Conservation (phyloP, 2,888 invertebrate genomes). For the Ecdyonurus torrentis region DNA sequence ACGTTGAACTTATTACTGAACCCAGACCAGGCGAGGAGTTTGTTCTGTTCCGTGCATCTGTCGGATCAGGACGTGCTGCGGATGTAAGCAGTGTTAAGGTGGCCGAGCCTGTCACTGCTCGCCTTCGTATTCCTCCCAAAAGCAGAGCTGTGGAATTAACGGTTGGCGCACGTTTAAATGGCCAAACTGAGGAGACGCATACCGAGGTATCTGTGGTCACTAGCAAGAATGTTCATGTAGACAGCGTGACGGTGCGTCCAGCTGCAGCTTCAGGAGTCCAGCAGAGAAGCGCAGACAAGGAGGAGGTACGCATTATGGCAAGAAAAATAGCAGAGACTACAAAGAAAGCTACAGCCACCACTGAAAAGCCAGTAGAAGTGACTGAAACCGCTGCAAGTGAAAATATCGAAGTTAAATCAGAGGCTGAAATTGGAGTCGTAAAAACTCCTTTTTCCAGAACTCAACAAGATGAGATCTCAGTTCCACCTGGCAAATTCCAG, state of each 20-base stretch:
- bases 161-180: background rate
- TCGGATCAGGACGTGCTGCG: background rate
- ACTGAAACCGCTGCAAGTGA: background rate
- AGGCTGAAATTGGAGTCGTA: constrained; percentile 16
- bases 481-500: constrained; percentile 11
- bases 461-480: constrained; percentile 11
- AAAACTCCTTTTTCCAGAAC: constrained; percentile 10
- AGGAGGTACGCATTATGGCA: constrained; percentile 2
- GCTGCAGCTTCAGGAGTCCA: background rate
- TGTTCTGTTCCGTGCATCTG: constrained; percentile 33
- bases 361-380: background rate
- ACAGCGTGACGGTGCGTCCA: background rate
- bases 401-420: constrained; percentile 13
- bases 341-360: background rate
- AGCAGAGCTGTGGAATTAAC: background rate
- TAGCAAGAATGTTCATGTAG: constrained; percentile 10
- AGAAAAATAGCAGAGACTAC: background rate
- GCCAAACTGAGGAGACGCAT: constrained; percentile 7
- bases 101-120: background rate
- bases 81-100: background rate
- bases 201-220: constrained; percentile 14
- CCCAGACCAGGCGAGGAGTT: constrained; percentile 48
- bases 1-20: constrained; percentile 42
- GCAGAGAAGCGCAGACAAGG: background rate
- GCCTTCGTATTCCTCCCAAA: background rate